Percentiles rank a stretch among this genome's conserved stretches.
Conservation (phyloP, 2,888 invertebrate species). For the Andricus quercusramuli region DNA sequence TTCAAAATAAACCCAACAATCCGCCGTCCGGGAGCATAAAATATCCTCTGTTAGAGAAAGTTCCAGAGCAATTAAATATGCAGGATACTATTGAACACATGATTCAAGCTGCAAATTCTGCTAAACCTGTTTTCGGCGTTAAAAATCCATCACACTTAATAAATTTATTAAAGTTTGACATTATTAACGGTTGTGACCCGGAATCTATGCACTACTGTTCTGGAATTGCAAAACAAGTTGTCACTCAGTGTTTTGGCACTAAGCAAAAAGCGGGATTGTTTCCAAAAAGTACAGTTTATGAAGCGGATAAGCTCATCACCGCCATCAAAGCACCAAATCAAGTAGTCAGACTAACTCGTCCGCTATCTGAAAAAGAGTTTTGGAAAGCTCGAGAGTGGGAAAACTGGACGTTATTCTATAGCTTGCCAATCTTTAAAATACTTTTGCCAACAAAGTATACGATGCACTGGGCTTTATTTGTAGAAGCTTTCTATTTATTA, state of each 20-base stretch:
- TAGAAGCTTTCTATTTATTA: not conserved
- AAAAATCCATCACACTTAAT: constrained; percentile 8
- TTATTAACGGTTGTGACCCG: constrained; percentile 44
- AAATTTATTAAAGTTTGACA: constrained; percentile 43
- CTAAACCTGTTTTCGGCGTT: too few species aligned
- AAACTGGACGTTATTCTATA: not conserved
- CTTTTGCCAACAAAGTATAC: not conserved
- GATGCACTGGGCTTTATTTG: not conserved
- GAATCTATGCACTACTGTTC: constrained; percentile 43
- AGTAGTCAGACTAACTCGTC: not conserved
- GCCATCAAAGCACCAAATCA: not conserved
- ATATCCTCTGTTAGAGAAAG: too few species aligned
- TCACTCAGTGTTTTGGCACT: not conserved
- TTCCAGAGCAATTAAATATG: too few species aligned
- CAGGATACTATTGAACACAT: too few species aligned
- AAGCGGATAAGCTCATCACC: not conserved
- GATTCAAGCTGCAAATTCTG: too few species aligned
- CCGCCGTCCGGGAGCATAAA: too few species aligned
- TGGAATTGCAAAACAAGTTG: constrained; percentile 43
- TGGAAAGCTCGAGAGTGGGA: not conserved
- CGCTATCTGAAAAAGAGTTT: not conserved
- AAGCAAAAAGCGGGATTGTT: constrained; percentile 14
- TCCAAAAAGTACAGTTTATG: not conserved
- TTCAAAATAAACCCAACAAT: too few species aligned
- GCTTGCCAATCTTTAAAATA: not conserved